Evolutionary conservation across 2,888 invertebrate genomes (phyloP).

Genomic region (Volucella zonaria): DNA sequence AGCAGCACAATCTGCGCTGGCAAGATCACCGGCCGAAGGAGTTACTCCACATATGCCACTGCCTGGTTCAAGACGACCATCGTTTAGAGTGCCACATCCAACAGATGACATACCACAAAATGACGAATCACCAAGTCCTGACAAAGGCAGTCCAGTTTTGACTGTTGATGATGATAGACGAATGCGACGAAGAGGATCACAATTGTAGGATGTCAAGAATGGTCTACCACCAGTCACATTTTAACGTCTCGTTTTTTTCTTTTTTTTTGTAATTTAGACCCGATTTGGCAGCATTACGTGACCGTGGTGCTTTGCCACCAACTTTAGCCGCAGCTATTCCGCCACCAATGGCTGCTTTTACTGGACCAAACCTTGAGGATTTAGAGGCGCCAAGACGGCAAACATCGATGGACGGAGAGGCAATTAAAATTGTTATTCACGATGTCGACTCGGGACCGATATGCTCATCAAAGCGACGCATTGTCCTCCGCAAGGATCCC

Average conservation of each 20-base stretch:
- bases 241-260: slow-evolving; percentile 21
- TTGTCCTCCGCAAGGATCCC: slow-evolving; percentile 89
- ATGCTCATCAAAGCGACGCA: slow-evolving; percentile 88
- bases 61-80: slow-evolving; percentile 85
- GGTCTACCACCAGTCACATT: slow-evolving; percentile 4
- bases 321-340: slow-evolving; percentile 82
- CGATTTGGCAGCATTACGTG: slow-evolving; percentile 87
- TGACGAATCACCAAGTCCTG: slow-evolving; percentile 84
- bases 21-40: slow-evolving; percentile 81
- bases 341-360: slow-evolving; percentile 81
- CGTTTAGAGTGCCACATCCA: slow-evolving; percentile 85
- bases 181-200: slow-evolving; percentile 90
- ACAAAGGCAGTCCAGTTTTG: slow-evolving; percentile 84
- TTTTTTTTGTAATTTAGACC: slow-evolving; percentile 84
- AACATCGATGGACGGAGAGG: slow-evolving; percentile 94
- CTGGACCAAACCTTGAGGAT: slow-evolving; percentile 85
- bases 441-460: slow-evolving; percentile 91
- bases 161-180: slow-evolving; percentile 89
- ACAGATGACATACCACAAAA: slow-evolving; percentile 84
- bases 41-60: slow-evolving; percentile 80
- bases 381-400: slow-evolving; percentile 88
- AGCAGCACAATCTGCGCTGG: slow-evolving; percentile 79
- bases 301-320: slow-evolving; percentile 84
- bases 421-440: slow-evolving; percentile 95
- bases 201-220: slow-evolving; percentile 86